phyloP scores from a whole-genome alignment of 2,113 vertebrate species.

The Thomomys bottae region DNA sequence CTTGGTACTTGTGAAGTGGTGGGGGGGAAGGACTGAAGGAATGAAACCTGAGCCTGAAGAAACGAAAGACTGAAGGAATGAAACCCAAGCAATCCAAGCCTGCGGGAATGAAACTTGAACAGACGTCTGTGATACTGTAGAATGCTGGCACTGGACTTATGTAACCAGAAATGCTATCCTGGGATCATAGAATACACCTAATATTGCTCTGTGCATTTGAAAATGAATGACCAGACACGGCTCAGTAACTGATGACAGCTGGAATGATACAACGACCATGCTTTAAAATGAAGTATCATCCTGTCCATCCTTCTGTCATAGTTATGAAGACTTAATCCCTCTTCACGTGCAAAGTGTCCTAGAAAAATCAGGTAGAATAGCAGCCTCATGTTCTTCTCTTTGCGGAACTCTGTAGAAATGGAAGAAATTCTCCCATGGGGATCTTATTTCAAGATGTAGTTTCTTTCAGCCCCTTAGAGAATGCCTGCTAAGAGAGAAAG shows the following conservation, averaged over 20 bases:
- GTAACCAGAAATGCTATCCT: background rate
- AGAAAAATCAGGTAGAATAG: conserved; percentile 72
- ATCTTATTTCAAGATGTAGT: conserved; percentile 79
- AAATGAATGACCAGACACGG: background rate
- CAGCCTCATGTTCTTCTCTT: conserved; percentile 68
- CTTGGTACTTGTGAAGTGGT: background rate
- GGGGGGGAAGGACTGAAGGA: background rate
- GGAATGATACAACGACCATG: background rate
- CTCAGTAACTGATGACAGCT: background rate
- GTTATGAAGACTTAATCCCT: conserved; percentile 68
- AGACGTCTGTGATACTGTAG: too few species aligned
- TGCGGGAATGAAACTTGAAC: background rate
- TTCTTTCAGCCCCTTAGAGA: conserved; percentile 79
- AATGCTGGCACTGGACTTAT: accelerated
- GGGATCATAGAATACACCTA: background rate
- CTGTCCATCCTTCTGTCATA: background rate
- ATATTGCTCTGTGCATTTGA: background rate
- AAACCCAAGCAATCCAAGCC: too few species aligned
- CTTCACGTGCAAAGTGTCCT: conserved; percentile 51
- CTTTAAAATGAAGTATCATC: background rate
- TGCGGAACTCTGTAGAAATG: conserved; percentile 54
- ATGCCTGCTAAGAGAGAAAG: conserved; percentile 76
- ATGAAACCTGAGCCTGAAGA: too few species aligned
- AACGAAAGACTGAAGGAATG: too few species aligned
- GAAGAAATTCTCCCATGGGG: conserved; percentile 51